Evolutionary conservation across 1,140 invertebrate genomes (phyloP).

Genomic region (Drosophila rufa): DNA sequence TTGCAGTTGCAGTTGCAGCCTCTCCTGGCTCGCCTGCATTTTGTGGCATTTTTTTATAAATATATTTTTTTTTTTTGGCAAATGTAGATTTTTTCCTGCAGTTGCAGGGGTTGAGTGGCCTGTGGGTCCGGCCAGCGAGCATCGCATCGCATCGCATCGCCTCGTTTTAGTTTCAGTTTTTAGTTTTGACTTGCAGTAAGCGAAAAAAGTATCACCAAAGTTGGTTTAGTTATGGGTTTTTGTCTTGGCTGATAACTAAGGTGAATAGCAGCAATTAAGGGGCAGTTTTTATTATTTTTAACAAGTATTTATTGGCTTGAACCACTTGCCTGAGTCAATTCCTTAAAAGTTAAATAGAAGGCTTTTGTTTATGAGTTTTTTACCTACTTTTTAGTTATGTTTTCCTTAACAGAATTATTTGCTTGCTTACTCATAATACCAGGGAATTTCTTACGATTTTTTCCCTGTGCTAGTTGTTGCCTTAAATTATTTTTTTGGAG

Average conservation of each 20-base stretch:
- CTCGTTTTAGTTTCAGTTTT: slow-evolving; percentile 7
- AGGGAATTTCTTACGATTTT: not conserved
- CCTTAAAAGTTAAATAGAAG: not conserved
- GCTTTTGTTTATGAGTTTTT: not conserved
- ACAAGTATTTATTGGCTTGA: not conserved
- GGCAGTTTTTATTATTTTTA: not conserved
- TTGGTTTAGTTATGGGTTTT: slow-evolving; percentile 1
- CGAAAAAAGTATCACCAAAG: slow-evolving; percentile 28
- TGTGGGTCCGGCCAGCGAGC: slow-evolving; percentile 55
- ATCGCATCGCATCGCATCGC: slow-evolving; percentile 38
- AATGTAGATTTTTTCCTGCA: slow-evolving; percentile 76
- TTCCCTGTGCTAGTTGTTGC: not conserved
- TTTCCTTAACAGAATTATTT: not conserved
- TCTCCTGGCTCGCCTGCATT: slow-evolving; percentile 26
- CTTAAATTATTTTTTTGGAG: slow-evolving; percentile 13
- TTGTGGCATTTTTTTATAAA: slow-evolving; percentile 59
- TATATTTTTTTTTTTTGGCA: slow-evolving; percentile 33
- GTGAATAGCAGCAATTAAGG: not conserved
- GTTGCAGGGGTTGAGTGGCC: slow-evolving; percentile 75
- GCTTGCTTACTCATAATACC: too few species aligned
- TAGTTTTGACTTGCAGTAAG: slow-evolving; percentile 26
- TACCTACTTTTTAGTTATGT: not conserved
- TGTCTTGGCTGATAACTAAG: not conserved
- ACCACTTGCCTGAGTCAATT: not conserved
- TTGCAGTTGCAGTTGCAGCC: slow-evolving; percentile 49